These are phyloP conservation scores for Tetrax tetrax DNA, from an alignment of 2,113 vertebrate genomes.

Conservation along the genomic window DNA sequence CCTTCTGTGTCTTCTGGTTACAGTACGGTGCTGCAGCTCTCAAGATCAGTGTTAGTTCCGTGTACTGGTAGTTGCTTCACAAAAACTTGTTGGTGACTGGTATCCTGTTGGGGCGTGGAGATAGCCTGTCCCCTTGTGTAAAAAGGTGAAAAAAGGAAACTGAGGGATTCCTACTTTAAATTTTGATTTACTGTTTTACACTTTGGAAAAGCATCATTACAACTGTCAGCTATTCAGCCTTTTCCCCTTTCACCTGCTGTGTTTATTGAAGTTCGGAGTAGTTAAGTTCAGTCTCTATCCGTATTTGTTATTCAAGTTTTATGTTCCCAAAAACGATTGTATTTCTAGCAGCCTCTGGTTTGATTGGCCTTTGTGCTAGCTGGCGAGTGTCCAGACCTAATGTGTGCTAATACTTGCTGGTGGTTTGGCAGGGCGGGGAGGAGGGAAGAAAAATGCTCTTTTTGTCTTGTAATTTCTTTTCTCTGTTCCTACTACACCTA, in stretches of 20 bases:
- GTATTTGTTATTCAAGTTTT: not conserved
- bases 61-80: not conserved
- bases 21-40: not conserved
- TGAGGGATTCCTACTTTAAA: not conserved
- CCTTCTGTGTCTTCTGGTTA: not conserved
- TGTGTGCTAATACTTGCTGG: not conserved
- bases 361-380: not conserved
- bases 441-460: not conserved
- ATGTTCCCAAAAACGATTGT: not conserved
- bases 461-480: not conserved
- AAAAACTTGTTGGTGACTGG: not conserved
- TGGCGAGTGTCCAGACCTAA: not conserved
- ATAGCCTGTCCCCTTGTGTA: not conserved
- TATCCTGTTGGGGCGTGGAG: not conserved
- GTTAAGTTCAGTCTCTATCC: not conserved
- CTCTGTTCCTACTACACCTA: not conserved
- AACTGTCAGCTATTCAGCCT: not conserved
- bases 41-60: rapidly evolving
- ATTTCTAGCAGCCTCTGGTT: not conserved
- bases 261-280: not conserved
- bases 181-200: not conserved
- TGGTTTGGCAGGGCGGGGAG: not conserved
- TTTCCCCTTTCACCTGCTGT: not conserved
- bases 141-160: not conserved
- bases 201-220: not conserved